Evolutionary conservation across 2,797 vertebrate genomes (phyloP).

Genomic region (Dallia pectoralis): DNA sequence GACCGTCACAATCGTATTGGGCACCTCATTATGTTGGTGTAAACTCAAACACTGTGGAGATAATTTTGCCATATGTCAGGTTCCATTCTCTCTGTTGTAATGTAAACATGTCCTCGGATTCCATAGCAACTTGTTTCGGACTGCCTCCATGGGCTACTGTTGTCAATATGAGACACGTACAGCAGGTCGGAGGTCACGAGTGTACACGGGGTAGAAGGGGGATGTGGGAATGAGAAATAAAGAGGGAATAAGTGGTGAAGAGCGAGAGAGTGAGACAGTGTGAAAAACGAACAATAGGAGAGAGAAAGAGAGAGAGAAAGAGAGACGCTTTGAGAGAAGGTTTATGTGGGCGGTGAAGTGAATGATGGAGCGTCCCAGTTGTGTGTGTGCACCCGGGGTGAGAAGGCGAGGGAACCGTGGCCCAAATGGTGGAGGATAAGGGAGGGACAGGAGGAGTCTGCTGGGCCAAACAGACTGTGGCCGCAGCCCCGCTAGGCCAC

Average conservation of each 20-base stretch:
- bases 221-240: constrained; percentile 37
- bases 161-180: constrained; percentile 90
- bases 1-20: too few species aligned
- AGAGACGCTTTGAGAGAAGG: background rate
- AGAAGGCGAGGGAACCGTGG: background rate
- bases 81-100: constrained; percentile 17
- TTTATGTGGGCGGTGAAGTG: background rate
- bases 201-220: constrained; percentile 32
- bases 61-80: too few species aligned
- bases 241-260: background rate
- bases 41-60: too few species aligned
- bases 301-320: background rate
- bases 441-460: constrained; percentile 61
- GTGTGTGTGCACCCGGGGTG: background rate
- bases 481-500: constrained; percentile 75
- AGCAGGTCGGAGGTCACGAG: constrained; percentile 67
- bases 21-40: too few species aligned
- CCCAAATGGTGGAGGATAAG: constrained; percentile 58
- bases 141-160: constrained; percentile 81
- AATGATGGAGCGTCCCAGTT: constrained; percentile 48
- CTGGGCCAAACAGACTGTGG: constrained; percentile 82
- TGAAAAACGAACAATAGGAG: background rate
- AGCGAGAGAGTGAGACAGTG: too few species aligned
- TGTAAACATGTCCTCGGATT: constrained; percentile 39
- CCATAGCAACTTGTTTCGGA: constrained; percentile 77